Conservation (phyloP, 2,888 invertebrate species). For the Drosophila atripex region DNA sequence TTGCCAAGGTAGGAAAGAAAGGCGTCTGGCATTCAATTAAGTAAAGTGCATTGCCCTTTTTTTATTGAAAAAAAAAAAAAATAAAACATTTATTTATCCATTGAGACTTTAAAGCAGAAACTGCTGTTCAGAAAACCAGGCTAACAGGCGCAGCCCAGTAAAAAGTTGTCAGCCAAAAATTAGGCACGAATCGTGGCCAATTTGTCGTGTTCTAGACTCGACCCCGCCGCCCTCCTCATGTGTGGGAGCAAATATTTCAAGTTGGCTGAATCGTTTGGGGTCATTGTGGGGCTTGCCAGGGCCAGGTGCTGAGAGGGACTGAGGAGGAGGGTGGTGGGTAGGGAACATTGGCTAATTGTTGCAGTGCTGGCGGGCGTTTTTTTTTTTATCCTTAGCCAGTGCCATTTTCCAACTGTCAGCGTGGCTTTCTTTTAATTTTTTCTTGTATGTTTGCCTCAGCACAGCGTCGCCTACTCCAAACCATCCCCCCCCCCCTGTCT, state of each 20-base stretch:
- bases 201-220: constrained; percentile 61
- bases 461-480: constrained; percentile 12
- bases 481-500: constrained; percentile 29
- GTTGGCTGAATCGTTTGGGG: constrained; percentile 33
- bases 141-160: not conserved
- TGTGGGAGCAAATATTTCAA: constrained; percentile 47
- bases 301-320: not conserved
- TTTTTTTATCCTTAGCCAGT: constrained; percentile 40
- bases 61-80: constrained; percentile 2
- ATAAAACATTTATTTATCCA: not conserved
- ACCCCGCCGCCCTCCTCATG: constrained; percentile 19
- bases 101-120: constrained; percentile 34
- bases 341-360: constrained; percentile 64
- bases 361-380: constrained; percentile 59
- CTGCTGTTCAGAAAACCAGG: constrained; percentile 5
- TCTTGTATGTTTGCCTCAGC: constrained; percentile 28
- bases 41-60: constrained; percentile 19
- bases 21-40: constrained; percentile 26
- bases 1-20: too few relatives aligned
- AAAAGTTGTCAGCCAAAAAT: constrained; percentile 65
- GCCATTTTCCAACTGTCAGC: constrained; percentile 62
- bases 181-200: constrained; percentile 70
- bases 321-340: not conserved
- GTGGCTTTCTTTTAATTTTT: constrained; percentile 41
- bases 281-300: constrained; percentile 6